Conservation (phyloP, 2,113 vertebrate species). For the Peucedramus taeniatus region DNA sequence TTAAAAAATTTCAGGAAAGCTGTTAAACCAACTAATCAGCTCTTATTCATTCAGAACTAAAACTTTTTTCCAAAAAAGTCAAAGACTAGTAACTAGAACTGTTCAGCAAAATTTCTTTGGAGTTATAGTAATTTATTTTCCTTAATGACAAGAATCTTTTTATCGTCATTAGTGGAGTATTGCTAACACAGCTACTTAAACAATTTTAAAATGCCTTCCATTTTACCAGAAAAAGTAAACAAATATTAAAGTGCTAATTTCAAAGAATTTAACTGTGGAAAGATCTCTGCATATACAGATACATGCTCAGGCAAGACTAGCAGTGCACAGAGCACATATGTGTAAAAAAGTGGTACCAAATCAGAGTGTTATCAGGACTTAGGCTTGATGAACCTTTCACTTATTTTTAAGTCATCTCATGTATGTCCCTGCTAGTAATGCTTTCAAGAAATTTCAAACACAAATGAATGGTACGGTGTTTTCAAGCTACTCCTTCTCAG, state of each 20-base stretch:
- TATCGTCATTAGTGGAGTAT: neutral
- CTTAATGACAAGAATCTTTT: neutral
- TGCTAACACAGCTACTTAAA: neutral
- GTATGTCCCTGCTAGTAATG: neutral
- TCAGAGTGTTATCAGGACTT: neutral
- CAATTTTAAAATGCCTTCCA: neutral
- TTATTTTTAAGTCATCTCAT: neutral
- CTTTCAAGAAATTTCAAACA: neutral
- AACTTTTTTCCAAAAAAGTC: neutral
- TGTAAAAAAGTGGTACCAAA: neutral
- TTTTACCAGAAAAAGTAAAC: neutral
- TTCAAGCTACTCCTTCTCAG: neutral
- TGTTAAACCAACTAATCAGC: neutral
- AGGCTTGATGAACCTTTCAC: neutral
- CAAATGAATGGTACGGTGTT: neutral
- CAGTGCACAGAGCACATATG: neutral
- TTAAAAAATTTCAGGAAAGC: neutral
- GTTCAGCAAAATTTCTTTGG: neutral
- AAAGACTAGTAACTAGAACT: neutral
- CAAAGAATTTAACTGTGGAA: neutral
- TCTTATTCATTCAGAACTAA: neutral
- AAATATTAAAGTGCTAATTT: neutral
- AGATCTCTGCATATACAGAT: fast-evolving
- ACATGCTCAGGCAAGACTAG: neutral
- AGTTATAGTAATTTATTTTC: neutral